These are phyloP conservation scores for Lepeophtheirus salmonis DNA, from an alignment of 1,140 invertebrate genomes.

Conservation along the genomic window DNA sequence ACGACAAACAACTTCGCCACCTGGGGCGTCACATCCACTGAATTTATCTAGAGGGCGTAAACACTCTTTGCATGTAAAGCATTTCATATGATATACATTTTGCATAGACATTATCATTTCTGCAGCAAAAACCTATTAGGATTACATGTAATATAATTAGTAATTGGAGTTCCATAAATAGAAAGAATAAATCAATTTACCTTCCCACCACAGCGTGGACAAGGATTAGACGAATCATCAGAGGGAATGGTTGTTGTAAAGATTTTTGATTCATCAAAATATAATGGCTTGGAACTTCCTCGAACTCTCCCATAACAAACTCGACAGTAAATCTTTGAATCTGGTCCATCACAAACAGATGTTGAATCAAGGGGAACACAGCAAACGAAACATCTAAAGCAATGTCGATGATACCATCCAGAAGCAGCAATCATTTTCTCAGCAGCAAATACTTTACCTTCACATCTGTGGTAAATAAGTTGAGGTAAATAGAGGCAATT, in stretches of 20 bases:
- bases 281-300: conserved; percentile 12
- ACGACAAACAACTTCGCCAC: conserved; percentile 64
- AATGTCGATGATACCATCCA: conserved; percentile 26
- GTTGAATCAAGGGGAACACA: conserved; percentile 77
- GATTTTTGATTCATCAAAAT: conserved; percentile 6
- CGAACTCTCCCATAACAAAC: conserved; percentile 14
- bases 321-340: conserved; percentile 38
- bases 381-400: conserved; percentile 76
- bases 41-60: conserved; percentile 82
- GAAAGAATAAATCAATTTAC: too few relatives aligned
- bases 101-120: conserved; percentile 20
- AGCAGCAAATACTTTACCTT: conserved; percentile 74
- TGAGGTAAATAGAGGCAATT: not conserved
- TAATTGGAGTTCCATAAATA: too few relatives aligned
- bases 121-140: conserved; percentile 15
- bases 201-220: conserved; percentile 16
- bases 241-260: conserved; percentile 3
- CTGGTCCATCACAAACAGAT: conserved; percentile 75
- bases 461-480: conserved; percentile 34
- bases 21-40: conserved; percentile 66
- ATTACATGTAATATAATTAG: too few relatives aligned
- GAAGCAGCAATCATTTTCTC: conserved; percentile 46
- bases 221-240: not conserved
- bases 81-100: conserved; percentile 82
- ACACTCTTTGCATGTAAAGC: conserved; percentile 78